Base-by-base conservation (phyloP, 1,140 invertebrate genomes). In the Drosophila ohnishii region DNA sequence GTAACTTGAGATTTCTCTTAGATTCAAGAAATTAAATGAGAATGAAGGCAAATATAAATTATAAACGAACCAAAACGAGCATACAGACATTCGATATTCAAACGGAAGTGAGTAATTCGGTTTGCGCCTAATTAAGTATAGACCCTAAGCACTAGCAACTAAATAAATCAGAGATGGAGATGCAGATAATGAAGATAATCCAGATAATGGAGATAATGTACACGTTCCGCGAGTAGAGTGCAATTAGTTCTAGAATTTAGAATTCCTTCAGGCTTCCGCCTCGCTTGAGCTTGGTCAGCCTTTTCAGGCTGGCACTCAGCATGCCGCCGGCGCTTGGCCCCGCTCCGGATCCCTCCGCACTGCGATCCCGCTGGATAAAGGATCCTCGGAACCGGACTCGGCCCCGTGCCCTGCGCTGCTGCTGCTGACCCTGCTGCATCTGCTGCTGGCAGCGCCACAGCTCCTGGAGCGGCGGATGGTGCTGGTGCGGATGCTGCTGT, bases 231-330 rank as follows among this genome's bases (percentile, higher is more conserved):
- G n/a, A 3, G 28, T 16, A 32, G 14, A 50, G 47, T 50, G 14
- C 47, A 50, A 32, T 16, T 50, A 13, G n/a, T 32, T 34, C n/a
- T 50, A 30, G 14, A 90, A 90, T 71, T 90, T 32, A 30, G 19
- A 90, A 90, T 71, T 90, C 89, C 75, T 89, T 90, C 32, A 90
- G 66, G 76, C 89, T 90, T 67, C 89, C 89, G 70, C 82, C 79
- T 5, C 89, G 89, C 73, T 90, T 90, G 35, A 90, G 74, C 55
- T 90, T 90, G 11, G 85, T 86, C 25, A 90, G 75, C 9, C 89
- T 79, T 64, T 83, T 86, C 14, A 90, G 53, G 50, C 89, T 80
- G 66, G 75, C 84, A 14, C 79, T 81, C 19, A 86, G 67, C 72
- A 79, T 87, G 28, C 78, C 65, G 5, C 22, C 7, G 1, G 22